phyloP scores from a whole-genome alignment of 1,140 invertebrate species.

The Drosophila guanche region DNA sequence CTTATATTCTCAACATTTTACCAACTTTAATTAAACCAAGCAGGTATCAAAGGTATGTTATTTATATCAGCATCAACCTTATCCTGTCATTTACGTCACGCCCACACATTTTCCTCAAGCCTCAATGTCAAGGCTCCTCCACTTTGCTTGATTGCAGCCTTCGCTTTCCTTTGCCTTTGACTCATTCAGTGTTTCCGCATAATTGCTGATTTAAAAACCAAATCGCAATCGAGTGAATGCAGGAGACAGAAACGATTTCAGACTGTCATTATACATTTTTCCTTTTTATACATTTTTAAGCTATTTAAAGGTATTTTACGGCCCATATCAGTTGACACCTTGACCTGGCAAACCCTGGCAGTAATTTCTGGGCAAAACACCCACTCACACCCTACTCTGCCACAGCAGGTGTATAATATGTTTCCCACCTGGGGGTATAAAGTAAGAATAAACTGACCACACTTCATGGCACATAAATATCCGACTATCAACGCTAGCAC shows the following conservation, averaged over 20 bases:
- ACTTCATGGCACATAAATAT: conserved; percentile 47
- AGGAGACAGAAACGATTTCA: conserved; percentile 4
- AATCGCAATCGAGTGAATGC: not conserved
- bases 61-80: not conserved
- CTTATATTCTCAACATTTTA: no score
- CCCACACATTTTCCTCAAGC: not conserved
- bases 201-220: conserved; percentile 49
- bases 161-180: conserved; percentile 16
- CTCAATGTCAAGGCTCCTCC: conserved; percentile 11
- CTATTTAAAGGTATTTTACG: no score
- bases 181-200: conserved; percentile 26
- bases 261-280: not conserved
- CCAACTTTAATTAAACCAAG: no score
- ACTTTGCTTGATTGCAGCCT: conserved; percentile 29
- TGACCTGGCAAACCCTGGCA: conserved; percentile 1
- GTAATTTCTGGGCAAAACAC: conserved; percentile 21
- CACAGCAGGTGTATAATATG: conserved; percentile 45
- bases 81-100: not conserved
- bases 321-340: conserved; percentile 5
- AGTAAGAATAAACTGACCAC: conserved; percentile 43
- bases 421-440: conserved; percentile 33
- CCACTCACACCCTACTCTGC: not conserved
- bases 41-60: no score
- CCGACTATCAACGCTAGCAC: conserved; percentile 43
- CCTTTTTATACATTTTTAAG: no score